Conservation (phyloP, 2,113 vertebrate species). For the Brachionichthys hirsutus region DNA sequence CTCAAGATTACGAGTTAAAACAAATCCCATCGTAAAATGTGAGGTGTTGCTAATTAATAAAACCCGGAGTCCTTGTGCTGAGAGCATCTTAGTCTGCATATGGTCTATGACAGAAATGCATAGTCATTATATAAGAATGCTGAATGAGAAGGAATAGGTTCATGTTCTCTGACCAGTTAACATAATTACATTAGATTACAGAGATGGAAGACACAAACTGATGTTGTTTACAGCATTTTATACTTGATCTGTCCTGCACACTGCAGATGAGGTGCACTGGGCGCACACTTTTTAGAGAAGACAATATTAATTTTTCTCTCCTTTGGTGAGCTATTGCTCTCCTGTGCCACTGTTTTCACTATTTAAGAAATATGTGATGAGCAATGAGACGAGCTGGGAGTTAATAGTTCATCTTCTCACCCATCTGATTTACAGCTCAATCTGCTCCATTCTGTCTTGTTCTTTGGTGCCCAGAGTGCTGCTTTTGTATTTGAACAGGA, state of each 20-base stretch:
- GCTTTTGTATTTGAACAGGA: neutral
- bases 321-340: neutral
- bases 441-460: neutral
- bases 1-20: neutral
- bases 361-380: neutral
- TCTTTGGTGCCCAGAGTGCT: neutral
- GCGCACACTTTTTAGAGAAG: neutral
- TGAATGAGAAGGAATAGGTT: conserved; percentile 2
- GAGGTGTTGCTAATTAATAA: neutral
- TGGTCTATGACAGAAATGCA: conserved; percentile 14
- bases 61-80: neutral
- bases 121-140: conserved; percentile 4
- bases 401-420: neutral
- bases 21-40: too few species aligned
- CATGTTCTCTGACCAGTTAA: conserved; percentile 2
- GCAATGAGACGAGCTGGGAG: conserved; percentile 1
- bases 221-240: neutral
- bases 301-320: neutral
- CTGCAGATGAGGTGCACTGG: neutral
- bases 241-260: neutral
- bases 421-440: neutral
- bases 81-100: neutral
- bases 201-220: too few species aligned
- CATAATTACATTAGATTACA: conserved; percentile 11
- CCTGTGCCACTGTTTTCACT: neutral